Conservation (phyloP, 2,797 vertebrate species). For the Gymnocypris eckloni region DNA sequence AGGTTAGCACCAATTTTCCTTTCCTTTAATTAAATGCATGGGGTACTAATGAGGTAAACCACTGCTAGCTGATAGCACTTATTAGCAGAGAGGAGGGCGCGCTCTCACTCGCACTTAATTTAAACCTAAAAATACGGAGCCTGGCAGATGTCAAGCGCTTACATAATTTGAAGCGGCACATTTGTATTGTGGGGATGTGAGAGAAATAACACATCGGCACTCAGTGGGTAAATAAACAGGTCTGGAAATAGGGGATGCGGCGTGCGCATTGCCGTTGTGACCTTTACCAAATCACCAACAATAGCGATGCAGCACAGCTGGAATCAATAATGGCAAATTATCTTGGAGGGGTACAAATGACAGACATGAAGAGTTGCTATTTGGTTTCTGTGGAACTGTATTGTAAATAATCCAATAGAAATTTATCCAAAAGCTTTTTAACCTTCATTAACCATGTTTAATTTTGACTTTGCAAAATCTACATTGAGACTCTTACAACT, state of each 20-base stretch:
- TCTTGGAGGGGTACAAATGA: conserved; percentile 71
- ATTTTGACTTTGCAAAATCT: not conserved
- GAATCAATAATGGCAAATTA: conserved; percentile 82
- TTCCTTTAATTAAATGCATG: conserved; percentile 97
- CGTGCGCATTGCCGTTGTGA: conserved; percentile 66
- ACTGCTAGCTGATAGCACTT: conserved; percentile 97
- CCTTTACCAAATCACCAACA: conserved; percentile 78
- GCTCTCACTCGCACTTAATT: conserved; percentile 91
- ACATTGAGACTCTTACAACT: not conserved
- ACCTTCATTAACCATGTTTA: not conserved
- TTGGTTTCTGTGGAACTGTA: not conserved
- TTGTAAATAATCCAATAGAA: not conserved
- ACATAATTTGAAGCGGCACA: conserved; percentile 85
- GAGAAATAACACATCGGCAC: conserved; percentile 54
- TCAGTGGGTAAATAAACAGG: conserved; percentile 59
- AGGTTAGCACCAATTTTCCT: conserved; percentile 97
- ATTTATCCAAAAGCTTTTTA: not conserved
- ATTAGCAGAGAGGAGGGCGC: conserved; percentile 93
- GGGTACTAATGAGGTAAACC: conserved; percentile 98
- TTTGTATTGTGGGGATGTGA: conserved; percentile 80
- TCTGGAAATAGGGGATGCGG: conserved; percentile 55
- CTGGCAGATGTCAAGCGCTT: conserved; percentile 93
- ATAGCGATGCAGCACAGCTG: conserved; percentile 72
- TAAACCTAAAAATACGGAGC: conserved; percentile 91
- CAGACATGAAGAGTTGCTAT: conserved; percentile 43